phyloP scores from a whole-genome alignment of 53 echinoderm and acorn worm species.

The Echinarachnius parma region DNA sequence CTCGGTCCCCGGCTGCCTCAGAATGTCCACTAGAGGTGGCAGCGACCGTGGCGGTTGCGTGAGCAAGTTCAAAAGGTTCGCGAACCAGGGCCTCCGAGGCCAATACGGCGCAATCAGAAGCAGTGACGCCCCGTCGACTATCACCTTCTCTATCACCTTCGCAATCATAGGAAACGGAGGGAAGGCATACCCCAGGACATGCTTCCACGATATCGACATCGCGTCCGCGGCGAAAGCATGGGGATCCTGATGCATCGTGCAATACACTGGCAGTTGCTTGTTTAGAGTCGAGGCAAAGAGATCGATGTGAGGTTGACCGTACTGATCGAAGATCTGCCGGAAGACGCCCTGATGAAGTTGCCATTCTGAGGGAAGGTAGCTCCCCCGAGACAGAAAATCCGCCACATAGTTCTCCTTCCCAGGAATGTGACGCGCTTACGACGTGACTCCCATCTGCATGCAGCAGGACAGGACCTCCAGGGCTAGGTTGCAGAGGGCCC shows the following conservation, averaged over 20 bases:
- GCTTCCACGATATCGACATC: slow-evolving; percentile 41
- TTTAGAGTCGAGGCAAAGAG: slow-evolving; percentile 45
- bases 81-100: slow-evolving; percentile 49
- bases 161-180: slow-evolving; percentile 44
- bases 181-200: slow-evolving; percentile 47
- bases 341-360: not conserved
- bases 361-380: slow-evolving; percentile 4
- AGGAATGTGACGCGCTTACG: slow-evolving; percentile 18
- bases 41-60: not conserved
- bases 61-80: not conserved
- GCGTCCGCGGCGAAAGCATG: slow-evolving; percentile 33
- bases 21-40: not conserved
- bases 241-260: slow-evolving; percentile 30
- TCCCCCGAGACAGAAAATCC: slow-evolving; percentile 22
- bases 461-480: slow-evolving; percentile 44
- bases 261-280: slow-evolving; percentile 44
- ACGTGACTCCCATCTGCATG: not conserved
- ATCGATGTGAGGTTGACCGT: slow-evolving; percentile 5
- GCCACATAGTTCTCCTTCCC: slow-evolving; percentile 44
- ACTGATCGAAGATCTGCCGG: not conserved
- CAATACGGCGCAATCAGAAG: slow-evolving; percentile 50
- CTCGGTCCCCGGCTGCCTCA: slow-evolving; percentile 10
- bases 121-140: slow-evolving; percentile 13
- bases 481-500: slow-evolving; percentile 4
- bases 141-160: slow-evolving; percentile 22